These are phyloP conservation scores for Diprion similis DNA, from an alignment of 1,140 invertebrate species.

Conservation along the genomic window DNA sequence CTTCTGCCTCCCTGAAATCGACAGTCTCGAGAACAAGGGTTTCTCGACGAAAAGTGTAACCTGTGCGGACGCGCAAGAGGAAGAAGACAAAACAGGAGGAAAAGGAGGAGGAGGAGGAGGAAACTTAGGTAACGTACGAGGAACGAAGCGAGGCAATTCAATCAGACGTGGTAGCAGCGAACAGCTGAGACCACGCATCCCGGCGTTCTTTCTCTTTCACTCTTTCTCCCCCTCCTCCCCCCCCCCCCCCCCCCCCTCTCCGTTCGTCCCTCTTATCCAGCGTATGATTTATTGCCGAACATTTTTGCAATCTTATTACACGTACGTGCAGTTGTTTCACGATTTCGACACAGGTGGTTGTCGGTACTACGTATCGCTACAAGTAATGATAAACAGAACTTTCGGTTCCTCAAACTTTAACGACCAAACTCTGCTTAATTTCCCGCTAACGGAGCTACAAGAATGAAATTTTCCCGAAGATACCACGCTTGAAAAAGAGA, in stretches of 20 bases:
- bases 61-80: no score
- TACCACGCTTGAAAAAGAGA: no score
- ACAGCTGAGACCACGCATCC: conserved; percentile 18
- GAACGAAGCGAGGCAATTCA: conserved; percentile 7
- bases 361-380: no score
- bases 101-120: neutral
- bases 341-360: neutral
- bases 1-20: no score
- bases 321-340: neutral
- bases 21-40: neutral
- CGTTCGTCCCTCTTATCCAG: neutral
- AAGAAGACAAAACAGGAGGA: no score
- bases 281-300: neutral
- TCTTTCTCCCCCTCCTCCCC: neutral
- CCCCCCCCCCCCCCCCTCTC: neutral
- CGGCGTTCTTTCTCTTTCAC: conserved; percentile 15
- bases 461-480: no score
- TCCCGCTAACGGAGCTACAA: no score
- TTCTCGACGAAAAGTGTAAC: neutral
- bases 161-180: conserved; percentile 4
- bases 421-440: no score
- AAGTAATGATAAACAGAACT: no score
- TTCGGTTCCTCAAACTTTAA: no score
- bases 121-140: neutral
- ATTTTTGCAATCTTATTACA: no score